phyloP scores from a whole-genome alignment of 2,888 invertebrate species.

The Heteromurus nitidus region DNA sequence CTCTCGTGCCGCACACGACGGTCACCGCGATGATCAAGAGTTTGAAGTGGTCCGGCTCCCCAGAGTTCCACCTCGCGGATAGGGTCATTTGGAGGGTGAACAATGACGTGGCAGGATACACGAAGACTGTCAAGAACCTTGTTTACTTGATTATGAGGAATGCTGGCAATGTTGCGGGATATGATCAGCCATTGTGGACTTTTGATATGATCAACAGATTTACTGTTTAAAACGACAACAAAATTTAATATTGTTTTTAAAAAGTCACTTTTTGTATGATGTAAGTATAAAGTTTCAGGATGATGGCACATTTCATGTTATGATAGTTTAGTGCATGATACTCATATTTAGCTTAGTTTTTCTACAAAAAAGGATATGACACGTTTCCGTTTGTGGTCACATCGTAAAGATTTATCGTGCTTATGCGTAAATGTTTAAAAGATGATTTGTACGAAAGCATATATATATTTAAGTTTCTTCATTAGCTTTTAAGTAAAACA shows the following conservation, averaged over 20 bases:
- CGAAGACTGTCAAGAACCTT: constrained; percentile 67
- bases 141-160: constrained; percentile 68
- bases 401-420: too few species aligned
- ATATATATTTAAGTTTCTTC: too few species aligned
- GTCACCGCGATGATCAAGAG: constrained; percentile 64
- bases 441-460: too few species aligned
- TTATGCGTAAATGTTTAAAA: too few species aligned
- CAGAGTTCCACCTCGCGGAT: constrained; percentile 65
- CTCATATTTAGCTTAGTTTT: too few species aligned
- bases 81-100: constrained; percentile 69
- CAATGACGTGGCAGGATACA: constrained; percentile 68
- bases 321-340: background rate
- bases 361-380: too few species aligned
- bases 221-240: constrained; percentile 67
- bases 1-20: constrained; percentile 67
- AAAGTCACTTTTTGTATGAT: background rate
- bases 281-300: background rate
- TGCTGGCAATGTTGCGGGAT: constrained; percentile 68
- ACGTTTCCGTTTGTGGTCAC: too few species aligned
- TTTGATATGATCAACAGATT: constrained; percentile 71
- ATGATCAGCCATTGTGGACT: constrained; percentile 68
- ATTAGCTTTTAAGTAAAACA: too few species aligned
- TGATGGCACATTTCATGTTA: background rate
- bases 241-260: too few species aligned
- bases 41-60: constrained; percentile 63